These are phyloP conservation scores for Meleagris gallopavo DNA, from an alignment of 2,113 vertebrate species.

Conservation along the genomic window DNA sequence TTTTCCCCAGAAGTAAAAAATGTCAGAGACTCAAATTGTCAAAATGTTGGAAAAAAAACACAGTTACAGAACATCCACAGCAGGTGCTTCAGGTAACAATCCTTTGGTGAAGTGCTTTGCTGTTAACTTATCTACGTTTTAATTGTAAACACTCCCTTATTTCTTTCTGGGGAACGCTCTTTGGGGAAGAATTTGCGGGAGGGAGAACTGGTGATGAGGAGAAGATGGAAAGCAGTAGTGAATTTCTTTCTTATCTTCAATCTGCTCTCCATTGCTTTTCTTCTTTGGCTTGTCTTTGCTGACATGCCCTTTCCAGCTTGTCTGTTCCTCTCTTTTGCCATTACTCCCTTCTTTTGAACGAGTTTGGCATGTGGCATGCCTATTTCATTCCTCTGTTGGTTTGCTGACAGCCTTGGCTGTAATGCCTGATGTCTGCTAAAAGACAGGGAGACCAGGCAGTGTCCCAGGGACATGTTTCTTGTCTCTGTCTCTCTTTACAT, in stretches of 20 bases:
- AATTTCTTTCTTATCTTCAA: not conserved
- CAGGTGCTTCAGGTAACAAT: not conserved
- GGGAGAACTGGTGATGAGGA: not conserved
- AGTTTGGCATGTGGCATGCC: too few species aligned
- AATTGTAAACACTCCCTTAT: not conserved
- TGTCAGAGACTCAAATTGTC: not conserved
- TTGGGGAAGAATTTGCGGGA: not conserved
- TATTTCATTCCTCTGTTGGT: not conserved
- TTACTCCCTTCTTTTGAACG: not conserved
- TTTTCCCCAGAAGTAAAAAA: not conserved
- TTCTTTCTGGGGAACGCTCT: not conserved
- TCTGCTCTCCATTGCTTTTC: not conserved
- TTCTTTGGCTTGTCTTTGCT: not conserved
- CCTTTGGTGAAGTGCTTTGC: not conserved
- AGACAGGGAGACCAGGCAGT: not conserved
- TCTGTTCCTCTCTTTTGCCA: not conserved
- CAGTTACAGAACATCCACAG: not conserved
- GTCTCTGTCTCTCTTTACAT: not conserved
- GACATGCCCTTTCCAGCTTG: not conserved
- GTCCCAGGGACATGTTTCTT: not conserved
- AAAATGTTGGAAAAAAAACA: not conserved
- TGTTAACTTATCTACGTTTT: not conserved
- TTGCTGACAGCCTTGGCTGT: not conserved
- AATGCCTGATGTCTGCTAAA: not conserved
- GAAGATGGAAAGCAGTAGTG: not conserved